Base-by-base conservation (phyloP, 2,888 invertebrate genomes). In the Spilarctia lutea region DNA sequence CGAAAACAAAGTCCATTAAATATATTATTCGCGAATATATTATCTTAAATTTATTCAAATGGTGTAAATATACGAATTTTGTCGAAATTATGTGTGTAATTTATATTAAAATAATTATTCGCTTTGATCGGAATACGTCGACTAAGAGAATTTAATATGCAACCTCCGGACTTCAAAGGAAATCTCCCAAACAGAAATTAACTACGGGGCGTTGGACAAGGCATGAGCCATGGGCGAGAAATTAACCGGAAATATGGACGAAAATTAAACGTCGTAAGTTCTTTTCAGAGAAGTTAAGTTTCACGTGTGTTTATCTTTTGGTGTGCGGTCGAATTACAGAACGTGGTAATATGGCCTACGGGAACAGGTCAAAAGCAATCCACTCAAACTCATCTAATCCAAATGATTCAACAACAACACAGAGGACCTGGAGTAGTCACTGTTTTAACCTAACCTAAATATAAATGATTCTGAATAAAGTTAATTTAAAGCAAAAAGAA, bases 101-200 rank as follows among this genome's bases (percentile, higher is more conserved):
- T 75, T 77, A 69, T 85, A 84, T 88, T 86, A 87, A 88, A 90
- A 90, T 91, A 92, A 92, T 91, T 89, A 87, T 83, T 84, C 81
- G 82, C 93, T 94, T 94, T 93, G 93, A 94, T 92, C 91, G 88
- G 82, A 79, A 82, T 85, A 87, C 86, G 88, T 88, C 87, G 89
- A 86, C 88, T 90, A 88, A 86, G 90, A 91, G 91, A 91, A 92
- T 93, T 92, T 93, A 93, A 93, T 93, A 92, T 92, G 92, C 90
- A 90, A 83, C 90, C 88, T 87, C 83, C 84, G 85, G 83, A 91
- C 91, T 88, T 93, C 93, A 93, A 92, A 93, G 91, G 83, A 84
- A 80, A 84, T 85, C 88, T 85, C 88, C 87, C 86, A 86, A 92
- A 92, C 90, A 88, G 89, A 91, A 91, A 93, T 93, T 91, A 91